These are phyloP conservation scores for Delichon dasypus DNA, from an alignment of 2,797 vertebrate genomes.

Conservation along the genomic window DNA sequence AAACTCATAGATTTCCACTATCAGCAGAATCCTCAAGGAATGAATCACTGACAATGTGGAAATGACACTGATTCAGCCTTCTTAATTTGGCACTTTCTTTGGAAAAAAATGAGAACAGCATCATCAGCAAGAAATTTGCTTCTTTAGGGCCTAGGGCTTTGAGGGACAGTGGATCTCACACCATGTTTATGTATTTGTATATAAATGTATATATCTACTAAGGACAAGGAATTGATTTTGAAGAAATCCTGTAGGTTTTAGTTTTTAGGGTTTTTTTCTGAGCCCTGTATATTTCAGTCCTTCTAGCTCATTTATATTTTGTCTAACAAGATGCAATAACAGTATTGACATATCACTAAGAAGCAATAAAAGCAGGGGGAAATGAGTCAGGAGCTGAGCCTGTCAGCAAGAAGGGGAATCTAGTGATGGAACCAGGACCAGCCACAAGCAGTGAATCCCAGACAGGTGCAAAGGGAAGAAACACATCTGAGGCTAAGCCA, in stretches of 20 bases:
- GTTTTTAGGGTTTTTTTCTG: not conserved
- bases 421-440: not conserved
- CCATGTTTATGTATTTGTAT: not conserved
- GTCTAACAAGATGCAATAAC: not conserved
- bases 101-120: not conserved
- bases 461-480: not conserved
- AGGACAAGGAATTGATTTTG: not conserved
- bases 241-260: fast-evolving
- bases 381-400: fast-evolving
- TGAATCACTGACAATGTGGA: fast-evolving
- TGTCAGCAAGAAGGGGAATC: not conserved
- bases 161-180: not conserved
- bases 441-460: not conserved
- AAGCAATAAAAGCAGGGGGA: not conserved
- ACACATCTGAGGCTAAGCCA: not conserved
- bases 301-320: not conserved
- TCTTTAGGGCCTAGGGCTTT: not conserved
- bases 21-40: not conserved
- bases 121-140: not conserved
- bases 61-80: not conserved
- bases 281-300: not conserved
- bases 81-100: not conserved
- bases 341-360: not conserved
- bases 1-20: not conserved
- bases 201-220: not conserved